Conservation (phyloP, 64 coral and sea anemone genomes). For the Dendrophyllia cribrosa region DNA sequence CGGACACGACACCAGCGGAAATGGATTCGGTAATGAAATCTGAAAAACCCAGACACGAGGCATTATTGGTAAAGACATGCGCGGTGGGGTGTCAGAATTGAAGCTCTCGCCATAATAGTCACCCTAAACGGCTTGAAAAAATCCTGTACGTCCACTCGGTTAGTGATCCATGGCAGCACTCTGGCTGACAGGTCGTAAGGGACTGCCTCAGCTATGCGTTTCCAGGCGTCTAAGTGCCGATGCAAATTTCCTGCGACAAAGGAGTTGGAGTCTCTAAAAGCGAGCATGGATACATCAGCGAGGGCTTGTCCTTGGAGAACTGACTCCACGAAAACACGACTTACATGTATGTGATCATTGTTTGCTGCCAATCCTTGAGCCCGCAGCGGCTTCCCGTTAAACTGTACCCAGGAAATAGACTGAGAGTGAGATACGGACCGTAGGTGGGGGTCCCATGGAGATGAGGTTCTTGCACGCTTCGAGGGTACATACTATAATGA, state of each 20-base stretch:
- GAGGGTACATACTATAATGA: too few species aligned
- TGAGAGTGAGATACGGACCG: too few species aligned
- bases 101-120: background rate
- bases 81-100: background rate
- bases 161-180: background rate
- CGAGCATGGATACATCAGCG: background rate
- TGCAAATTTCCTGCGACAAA: conserved; percentile 4
- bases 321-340: too few species aligned
- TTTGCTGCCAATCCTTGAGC: too few species aligned
- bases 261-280: background rate
- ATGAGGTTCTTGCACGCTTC: too few species aligned
- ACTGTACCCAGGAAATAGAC: too few species aligned
- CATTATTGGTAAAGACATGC: background rate
- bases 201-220: background rate
- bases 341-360: too few species aligned
- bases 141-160: background rate
- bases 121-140: background rate
- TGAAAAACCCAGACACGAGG: background rate
- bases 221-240: background rate
- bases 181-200: background rate
- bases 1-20: background rate
- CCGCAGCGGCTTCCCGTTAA: too few species aligned
- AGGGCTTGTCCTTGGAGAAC: background rate
- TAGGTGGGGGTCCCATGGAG: too few species aligned
- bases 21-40: conserved; percentile 6